phyloP scores from a whole-genome alignment of 1,140 invertebrate species.

The Zaprionus inermis region DNA sequence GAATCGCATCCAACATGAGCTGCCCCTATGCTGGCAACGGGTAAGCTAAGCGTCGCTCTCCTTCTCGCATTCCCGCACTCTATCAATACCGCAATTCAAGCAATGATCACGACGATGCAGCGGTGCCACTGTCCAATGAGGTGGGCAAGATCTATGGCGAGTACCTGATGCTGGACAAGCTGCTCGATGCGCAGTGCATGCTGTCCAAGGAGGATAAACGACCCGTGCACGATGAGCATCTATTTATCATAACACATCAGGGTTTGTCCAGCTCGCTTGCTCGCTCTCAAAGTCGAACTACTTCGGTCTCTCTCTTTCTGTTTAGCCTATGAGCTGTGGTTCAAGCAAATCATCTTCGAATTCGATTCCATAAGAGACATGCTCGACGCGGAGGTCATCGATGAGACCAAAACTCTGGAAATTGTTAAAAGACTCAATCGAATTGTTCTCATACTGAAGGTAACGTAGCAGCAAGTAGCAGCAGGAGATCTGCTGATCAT shows the following conservation, averaged over 20 bases:
- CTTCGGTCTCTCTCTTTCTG: conserved; percentile 56
- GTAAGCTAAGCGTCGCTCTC: conserved; percentile 30
- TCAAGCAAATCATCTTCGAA: conserved; percentile 99
- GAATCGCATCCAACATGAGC: conserved; percentile 57
- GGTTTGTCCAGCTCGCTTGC: conserved; percentile 86
- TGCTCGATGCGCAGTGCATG: conserved; percentile 93
- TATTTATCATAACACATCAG: conserved; percentile 99
- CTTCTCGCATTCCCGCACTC: no score
- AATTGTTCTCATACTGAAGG: conserved; percentile 97
- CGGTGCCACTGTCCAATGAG: conserved; percentile 85
- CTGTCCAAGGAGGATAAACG: conserved; percentile 89
- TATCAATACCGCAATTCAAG: conserved; percentile 12
- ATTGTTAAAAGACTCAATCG: conserved; percentile 96
- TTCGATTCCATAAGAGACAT: conserved; percentile 95
- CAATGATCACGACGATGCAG: conserved; percentile 72
- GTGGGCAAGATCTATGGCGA: conserved; percentile 93
- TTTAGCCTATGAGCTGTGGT: conserved; percentile 99
- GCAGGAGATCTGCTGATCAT: background rate
- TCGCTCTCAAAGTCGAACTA: conserved; percentile 24
- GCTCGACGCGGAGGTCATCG: conserved; percentile 91
- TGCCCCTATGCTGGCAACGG: conserved; percentile 73
- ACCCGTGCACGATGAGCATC: conserved; percentile 97
- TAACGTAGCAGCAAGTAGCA: conserved; percentile 85
- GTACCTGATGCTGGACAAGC: conserved; percentile 95
- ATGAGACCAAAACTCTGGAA: conserved; percentile 96